phyloP scores from a whole-genome alignment of 2,888 invertebrate genomes.

The Drosophila recens region DNA sequence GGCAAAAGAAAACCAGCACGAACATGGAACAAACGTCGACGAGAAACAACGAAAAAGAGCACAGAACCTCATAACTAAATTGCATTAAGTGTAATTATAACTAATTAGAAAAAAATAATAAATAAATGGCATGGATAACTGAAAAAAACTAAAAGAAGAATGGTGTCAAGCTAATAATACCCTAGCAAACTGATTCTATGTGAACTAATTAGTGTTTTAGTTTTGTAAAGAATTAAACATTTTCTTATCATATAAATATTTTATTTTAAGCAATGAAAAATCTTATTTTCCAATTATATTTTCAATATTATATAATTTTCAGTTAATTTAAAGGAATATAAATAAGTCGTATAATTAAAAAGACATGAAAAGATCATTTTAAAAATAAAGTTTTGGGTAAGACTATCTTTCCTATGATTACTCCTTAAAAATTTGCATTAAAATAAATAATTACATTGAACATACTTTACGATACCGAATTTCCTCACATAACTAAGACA shows the following conservation, averaged over 20 bases:
- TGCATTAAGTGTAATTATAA: constrained; percentile 84
- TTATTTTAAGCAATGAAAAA: background rate
- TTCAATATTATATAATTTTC: no score
- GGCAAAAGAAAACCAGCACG: constrained; percentile 61
- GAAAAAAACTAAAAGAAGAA: constrained; percentile 23
- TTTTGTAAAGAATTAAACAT: background rate
- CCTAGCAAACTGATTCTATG: background rate
- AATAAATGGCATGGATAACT: constrained; percentile 41
- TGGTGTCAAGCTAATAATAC: constrained; percentile 13
- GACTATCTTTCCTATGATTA: no score
- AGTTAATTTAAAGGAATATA: no score
- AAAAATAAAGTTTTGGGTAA: no score
- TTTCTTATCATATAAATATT: background rate
- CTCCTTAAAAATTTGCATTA: no score
- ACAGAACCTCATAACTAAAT: constrained; percentile 79
- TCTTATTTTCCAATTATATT: background rate
- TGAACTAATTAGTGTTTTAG: background rate
- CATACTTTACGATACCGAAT: no score
- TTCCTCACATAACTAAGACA: background rate
- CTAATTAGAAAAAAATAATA: constrained; percentile 75
- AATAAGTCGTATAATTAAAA: no score
- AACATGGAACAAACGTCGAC: constrained; percentile 47
- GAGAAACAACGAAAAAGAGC: constrained; percentile 35
- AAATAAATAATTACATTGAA: background rate
- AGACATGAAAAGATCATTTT: no score